Evolutionary conservation across 2,113 vertebrate species (phyloP), one percentile per base, ranked within the genome.

Genomic region (Odobenus rosmarus): DNA sequence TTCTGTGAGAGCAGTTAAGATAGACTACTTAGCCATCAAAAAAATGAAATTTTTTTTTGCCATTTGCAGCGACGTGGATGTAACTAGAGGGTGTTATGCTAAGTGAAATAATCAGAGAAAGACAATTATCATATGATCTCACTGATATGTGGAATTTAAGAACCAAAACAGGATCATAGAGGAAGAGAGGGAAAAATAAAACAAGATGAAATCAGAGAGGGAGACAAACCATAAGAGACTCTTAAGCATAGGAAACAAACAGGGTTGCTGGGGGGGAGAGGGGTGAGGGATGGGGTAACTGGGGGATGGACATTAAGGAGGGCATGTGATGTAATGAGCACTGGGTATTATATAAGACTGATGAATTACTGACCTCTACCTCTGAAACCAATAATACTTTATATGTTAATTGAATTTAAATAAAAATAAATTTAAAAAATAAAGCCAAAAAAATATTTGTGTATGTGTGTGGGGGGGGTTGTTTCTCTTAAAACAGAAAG

Each of bases 401-500:
- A 33, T 67, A 67, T 33, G 62, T 67, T 33, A 33, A 67, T 67
- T 67, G 6, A 67, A 33, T 67, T 64, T 33, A 67, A 64, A 64
- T 64, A 33, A 64, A 57, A 57, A 57, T 57, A 28, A 31, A 53
- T 53, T 51, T 3, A 53, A 64, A 14, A 64, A 64, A 31, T 64
- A 62, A 62, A 62, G 61, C 13, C 13, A 64, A 64, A 67, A 64
- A 64, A 88, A 87, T 85, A 79, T 26, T 21, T 74, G 49, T 55
- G 24, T 67, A 13, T 36, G 16, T 24, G 62, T 31, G 62, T 15
- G 28, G 7, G 4, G 14, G 14, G 26, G 2, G 28, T 71, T 33
- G 33, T 57, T 88, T 74, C 51, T 62, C 72, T 91, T 88, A 84
- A 33, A 51, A 49, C 7, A 89, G 49, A 95, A 95, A 93, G 49